Evolutionary conservation across 2,797 vertebrate genomes (phyloP), one percentile per base, ranked within the genome.

Genomic region (Malurus splendens): DNA sequence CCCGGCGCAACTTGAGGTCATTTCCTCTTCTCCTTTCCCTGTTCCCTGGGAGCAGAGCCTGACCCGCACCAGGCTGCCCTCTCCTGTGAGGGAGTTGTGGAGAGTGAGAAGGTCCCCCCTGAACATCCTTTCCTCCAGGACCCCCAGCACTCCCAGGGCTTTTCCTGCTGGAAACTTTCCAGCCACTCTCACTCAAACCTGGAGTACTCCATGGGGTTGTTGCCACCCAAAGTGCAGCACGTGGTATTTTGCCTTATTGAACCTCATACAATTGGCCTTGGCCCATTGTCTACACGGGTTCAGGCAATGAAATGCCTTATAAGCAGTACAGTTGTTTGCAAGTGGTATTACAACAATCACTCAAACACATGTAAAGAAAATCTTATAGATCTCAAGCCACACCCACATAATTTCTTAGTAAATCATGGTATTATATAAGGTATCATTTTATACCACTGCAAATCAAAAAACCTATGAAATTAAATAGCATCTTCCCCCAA

Each of bases 1-100:
- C 30, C 12, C 22, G 59, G 39, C n/a, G 50, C 73, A 71, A 8
- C 28, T 10, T 62, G 23, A 70, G 8, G 15, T 12, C 11, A 7
- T 38, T 50, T 50, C 12, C 7, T 2, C 56, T 55, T 12, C 5
- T 52, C 55, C 41, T 48, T 22, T n/a, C 11, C 16, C n/a, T 28
- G 28, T 42, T 50, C 44, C 16, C 44, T 32, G 28, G 36, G 16
- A 57, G 44, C 10, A 64, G 32, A 64, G 33, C 22, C 22, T 0
- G 2, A 54, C 4, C 1, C 8, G 7, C 4, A 7, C 18, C 9
- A 8, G 4, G 33, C 45, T 54, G 41, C 12, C 6, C 11, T 7
- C 22, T 42, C 23, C 41, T 20, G 13, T 24, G 19, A 60, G 61
- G 15, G 61, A 45, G 23, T 14, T 44, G 28, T 19, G 30, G 1